Conservation (phyloP, 2,888 invertebrate species). For the Onthophagus sagittarius region DNA sequence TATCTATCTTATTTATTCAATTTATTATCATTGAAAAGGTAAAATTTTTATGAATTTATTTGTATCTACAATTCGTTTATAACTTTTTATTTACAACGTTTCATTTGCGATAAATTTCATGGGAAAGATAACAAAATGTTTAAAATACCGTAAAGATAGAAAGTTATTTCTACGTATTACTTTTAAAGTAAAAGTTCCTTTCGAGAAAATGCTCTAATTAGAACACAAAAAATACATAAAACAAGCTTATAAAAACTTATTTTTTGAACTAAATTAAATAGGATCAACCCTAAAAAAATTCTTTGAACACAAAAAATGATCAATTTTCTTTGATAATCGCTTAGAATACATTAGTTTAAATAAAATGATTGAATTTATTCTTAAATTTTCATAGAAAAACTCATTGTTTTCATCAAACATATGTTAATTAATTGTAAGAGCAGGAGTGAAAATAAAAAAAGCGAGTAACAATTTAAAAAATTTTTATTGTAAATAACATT, state of each 20-base stretch:
- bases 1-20: no score
- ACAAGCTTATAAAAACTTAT: no score
- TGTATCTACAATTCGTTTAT: neutral
- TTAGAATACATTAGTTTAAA: no score
- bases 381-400: neutral
- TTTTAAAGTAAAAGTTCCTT: neutral
- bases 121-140: neutral
- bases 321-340: no score
- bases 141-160: neutral
- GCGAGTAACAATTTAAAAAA: neutral
- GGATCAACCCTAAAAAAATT: no score
- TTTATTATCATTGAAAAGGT: no score
- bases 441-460: conserved; percentile 6
- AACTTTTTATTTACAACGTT: neutral
- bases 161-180: neutral
- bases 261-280: no score
- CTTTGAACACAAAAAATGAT: no score
- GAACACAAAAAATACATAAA: neutral
- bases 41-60: no score
- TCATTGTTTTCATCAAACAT: neutral
- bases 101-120: neutral
- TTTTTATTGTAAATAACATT: conserved; percentile 20
- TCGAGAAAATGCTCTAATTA: neutral
- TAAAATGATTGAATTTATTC: neutral
- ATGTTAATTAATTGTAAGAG: neutral